Percentiles rank a stretch among this genome's conserved stretches.
Conservation (phyloP, 2,888 invertebrate species). For the Himalopsyche japonica region DNA sequence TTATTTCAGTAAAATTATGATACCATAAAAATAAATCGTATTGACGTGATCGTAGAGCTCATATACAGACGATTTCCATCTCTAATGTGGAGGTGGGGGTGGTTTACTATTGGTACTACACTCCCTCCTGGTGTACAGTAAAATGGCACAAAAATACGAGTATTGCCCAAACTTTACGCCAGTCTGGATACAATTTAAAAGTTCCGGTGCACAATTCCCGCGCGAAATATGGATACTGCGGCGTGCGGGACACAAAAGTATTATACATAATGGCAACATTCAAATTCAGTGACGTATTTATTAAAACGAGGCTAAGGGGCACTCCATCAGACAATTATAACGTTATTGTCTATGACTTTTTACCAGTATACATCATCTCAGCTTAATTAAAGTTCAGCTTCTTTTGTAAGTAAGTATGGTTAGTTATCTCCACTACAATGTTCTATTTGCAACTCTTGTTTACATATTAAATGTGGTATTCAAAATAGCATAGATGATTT, state of each 20-base stretch:
- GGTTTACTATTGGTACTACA: background rate
- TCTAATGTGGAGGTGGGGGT: background rate
- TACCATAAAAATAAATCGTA: background rate
- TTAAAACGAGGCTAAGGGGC: background rate
- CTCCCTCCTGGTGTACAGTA: conserved; percentile 26
- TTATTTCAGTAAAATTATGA: no score
- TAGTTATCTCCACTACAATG: no score
- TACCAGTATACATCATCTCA: background rate
- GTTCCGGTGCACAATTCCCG: conserved; percentile 40
- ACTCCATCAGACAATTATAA: no score
- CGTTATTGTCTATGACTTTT: no score
- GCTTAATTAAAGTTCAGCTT: no score
- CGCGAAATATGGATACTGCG: conserved; percentile 39
- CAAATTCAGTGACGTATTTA: background rate
- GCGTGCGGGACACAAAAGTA: conserved; percentile 35
- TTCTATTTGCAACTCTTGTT: no score
- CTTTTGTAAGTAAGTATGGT: no score
- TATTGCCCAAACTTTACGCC: conserved; percentile 41
- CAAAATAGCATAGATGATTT: no score
- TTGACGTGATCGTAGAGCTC: background rate
- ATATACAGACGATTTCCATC: background rate
- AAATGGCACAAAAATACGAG: conserved; percentile 41
- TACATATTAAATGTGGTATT: no score
- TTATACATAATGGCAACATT: conserved; percentile 26
- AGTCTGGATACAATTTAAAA: conserved; percentile 41